Percentiles rank a stretch among this genome's conserved stretches.
phyloP scores from a whole-genome alignment of 2,113 vertebrate species.

The Odontesthes bonariensis region DNA sequence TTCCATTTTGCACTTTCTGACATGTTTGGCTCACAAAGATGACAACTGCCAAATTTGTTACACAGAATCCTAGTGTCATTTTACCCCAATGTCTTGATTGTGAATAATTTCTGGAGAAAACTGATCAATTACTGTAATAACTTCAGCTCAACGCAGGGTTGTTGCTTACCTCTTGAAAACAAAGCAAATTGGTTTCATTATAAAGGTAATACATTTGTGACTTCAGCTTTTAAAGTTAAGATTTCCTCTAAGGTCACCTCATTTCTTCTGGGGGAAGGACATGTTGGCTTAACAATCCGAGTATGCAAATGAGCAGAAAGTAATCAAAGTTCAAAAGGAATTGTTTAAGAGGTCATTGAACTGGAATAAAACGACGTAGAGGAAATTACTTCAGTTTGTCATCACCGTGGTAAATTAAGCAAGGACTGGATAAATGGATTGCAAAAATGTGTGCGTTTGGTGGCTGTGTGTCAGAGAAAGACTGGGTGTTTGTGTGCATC shows the following conservation, averaged over 20 bases:
- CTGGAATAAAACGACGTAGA: constrained; percentile 75
- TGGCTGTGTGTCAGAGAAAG: constrained; percentile 7
- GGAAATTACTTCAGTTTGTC: constrained; percentile 77
- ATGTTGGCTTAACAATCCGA: constrained; percentile 44
- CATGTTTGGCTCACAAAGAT: constrained; percentile 33
- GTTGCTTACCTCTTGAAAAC: not conserved
- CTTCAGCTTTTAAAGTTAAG: not conserved
- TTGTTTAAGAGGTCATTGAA: constrained; percentile 76
- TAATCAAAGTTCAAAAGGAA: constrained; percentile 77
- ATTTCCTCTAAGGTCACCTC: constrained; percentile 44
- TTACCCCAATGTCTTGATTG: not conserved
- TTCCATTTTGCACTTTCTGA: constrained; percentile 22
- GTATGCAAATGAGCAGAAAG: constrained; percentile 76
- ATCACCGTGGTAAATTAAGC: constrained; percentile 73
- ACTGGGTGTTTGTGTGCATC: not conserved
- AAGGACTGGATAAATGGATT: constrained; percentile 72
- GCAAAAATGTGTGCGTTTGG: constrained; percentile 36
- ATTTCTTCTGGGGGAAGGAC: constrained; percentile 18
- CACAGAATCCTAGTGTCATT: constrained; percentile 12
- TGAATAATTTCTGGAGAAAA: constrained; percentile 11
- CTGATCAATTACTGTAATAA: not conserved
- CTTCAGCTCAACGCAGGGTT: not conserved
- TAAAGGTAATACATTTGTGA: constrained; percentile 25
- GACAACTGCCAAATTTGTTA: constrained; percentile 16
- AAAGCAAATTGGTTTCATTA: not conserved